Evolutionary conservation across 2,888 invertebrate species (phyloP).

Genomic region (Blastobasis lacticolella): DNA sequence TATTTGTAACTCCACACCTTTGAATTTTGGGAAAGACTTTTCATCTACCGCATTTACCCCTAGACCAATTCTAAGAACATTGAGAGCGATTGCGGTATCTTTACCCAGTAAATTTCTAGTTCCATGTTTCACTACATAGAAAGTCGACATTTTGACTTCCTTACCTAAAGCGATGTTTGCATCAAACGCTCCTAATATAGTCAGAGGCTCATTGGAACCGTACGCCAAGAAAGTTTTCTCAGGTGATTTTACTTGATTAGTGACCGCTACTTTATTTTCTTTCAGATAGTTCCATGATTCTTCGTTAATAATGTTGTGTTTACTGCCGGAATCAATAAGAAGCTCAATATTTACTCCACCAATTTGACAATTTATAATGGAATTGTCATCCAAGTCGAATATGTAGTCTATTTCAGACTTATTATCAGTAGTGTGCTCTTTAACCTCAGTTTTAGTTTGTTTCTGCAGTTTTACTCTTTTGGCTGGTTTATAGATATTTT

Average conservation of each 20-base stretch:
- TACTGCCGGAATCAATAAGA: slow-evolving; percentile 18
- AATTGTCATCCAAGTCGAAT: slow-evolving; percentile 15
- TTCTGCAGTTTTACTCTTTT: not conserved
- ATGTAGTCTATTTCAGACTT: slow-evolving; percentile 2
- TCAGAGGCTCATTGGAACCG: slow-evolving; percentile 13
- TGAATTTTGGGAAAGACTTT: slow-evolving; percentile 11
- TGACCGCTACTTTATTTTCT: not conserved
- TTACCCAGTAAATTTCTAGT: slow-evolving; percentile 15
- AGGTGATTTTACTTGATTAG: slow-evolving; percentile 8
- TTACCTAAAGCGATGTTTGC: slow-evolving; percentile 4
- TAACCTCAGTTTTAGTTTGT: not conserved
- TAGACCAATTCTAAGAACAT: slow-evolving; percentile 14
- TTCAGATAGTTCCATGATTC: slow-evolving; percentile 14
- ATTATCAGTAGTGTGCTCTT: not conserved
- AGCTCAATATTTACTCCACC: slow-evolving; percentile 12
- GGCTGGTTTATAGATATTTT: no score
- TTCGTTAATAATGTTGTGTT: slow-evolving; percentile 13
- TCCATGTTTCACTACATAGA: slow-evolving; percentile 16
- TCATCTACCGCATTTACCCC: slow-evolving; percentile 8
- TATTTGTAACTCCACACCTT: slow-evolving; percentile 5
- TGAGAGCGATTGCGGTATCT: slow-evolving; percentile 12
- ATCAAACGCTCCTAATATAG: slow-evolving; percentile 17
- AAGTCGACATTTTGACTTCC: slow-evolving; percentile 1
- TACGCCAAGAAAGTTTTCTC: slow-evolving; percentile 15
- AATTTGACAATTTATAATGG: slow-evolving; percentile 8